phyloP scores from a whole-genome alignment of 92 coral and sea anemone genomes.

The Metridium senile region DNA sequence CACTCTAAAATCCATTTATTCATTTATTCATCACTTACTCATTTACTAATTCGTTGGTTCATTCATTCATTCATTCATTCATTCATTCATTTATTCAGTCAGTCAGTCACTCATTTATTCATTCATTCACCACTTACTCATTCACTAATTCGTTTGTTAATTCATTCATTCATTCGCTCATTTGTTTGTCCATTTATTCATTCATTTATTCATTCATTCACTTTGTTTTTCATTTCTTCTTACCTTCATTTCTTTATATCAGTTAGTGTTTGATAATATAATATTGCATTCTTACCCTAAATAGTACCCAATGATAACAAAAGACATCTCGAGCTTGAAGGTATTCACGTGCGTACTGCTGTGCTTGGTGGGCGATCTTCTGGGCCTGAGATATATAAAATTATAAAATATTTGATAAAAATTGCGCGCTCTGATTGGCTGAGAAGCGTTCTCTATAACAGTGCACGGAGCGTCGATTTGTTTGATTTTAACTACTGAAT shows the following conservation, averaged over 20 bases:
- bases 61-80: neutral
- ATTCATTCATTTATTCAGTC: no score
- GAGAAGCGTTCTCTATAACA: neutral
- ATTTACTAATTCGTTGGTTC: neutral
- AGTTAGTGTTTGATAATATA: neutral
- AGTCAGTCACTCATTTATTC: no score
- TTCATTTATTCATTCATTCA: no score
- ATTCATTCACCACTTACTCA: no score
- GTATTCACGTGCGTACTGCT: constrained; percentile 71
- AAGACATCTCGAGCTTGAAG: constrained; percentile 75
- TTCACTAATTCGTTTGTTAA: no score
- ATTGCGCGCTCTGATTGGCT: neutral
- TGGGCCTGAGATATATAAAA: constrained; percentile 62
- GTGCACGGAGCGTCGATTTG: no score
- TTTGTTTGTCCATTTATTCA: no score
- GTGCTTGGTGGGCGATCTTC: constrained; percentile 79
- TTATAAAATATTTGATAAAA: neutral
- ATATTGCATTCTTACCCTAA: constrained; percentile 56
- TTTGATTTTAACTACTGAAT: no score
- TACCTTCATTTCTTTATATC: neutral
- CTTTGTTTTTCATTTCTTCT: no score
- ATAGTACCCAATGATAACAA: constrained; percentile 88
- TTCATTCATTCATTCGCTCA: no score
- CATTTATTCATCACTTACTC: neutral
- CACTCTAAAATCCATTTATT: neutral